Evolutionary conservation across 2,888 invertebrate species (phyloP).

Genomic region (Oasisia sp.): DNA sequence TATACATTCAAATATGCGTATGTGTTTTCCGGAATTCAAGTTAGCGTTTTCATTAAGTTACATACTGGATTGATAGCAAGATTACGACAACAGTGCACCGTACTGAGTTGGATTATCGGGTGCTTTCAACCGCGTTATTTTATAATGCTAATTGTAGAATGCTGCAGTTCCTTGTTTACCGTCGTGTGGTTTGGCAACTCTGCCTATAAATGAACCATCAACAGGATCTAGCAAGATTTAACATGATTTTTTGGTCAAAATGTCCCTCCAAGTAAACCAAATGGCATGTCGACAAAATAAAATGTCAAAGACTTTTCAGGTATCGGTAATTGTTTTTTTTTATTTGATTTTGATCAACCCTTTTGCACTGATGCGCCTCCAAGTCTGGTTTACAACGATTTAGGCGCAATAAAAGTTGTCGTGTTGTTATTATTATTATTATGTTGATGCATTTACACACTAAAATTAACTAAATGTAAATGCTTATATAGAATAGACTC

Average conservation of each 20-base stretch:
- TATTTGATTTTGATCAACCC: no score
- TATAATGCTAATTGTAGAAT: neutral
- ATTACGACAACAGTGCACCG: neutral
- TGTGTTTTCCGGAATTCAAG: neutral
- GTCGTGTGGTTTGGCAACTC: neutral
- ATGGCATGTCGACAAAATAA: no score
- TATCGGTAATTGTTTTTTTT: no score
- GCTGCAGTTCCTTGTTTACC: neutral
- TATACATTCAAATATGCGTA: neutral
- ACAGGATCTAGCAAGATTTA: neutral
- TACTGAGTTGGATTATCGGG: neutral
- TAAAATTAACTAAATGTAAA: no score
- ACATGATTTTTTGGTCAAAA: neutral
- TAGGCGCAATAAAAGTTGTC: no score
- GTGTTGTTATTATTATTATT: no score
- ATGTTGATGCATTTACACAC: no score
- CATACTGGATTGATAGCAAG: neutral
- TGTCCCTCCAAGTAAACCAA: no score
- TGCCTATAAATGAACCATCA: neutral
- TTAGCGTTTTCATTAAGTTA: neutral
- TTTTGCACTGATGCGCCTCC: no score
- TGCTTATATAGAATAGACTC: no score
- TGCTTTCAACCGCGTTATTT: neutral
- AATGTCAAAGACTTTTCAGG: no score
- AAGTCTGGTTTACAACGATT: no score